Conservation (phyloP, 2,113 vertebrate species). For the Psammodynastes pulverulentus region DNA sequence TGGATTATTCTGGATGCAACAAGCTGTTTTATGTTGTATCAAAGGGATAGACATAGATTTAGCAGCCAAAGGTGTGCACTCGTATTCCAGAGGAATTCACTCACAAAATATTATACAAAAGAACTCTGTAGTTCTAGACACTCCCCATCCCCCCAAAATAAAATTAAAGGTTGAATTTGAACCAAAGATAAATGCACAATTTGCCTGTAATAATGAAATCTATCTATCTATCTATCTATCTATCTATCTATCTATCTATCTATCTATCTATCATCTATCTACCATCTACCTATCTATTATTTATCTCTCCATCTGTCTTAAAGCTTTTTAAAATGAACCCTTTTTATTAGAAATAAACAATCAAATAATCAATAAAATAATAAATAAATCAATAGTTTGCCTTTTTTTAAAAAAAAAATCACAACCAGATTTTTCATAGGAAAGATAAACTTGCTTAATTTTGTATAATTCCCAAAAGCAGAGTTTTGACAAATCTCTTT, state of each 20-base stretch:
- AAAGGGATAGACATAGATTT: not conserved
- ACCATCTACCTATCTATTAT: not conserved
- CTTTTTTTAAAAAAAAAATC: not conserved
- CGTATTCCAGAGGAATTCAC: accelerated
- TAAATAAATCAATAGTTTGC: not conserved
- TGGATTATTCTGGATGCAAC: accelerated
- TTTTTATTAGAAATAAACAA: not conserved
- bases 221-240: not conserved
- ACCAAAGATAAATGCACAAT: not conserved
- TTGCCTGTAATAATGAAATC: not conserved
- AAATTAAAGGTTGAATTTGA: not conserved
- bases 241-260: not conserved
- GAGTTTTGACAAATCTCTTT: not conserved
- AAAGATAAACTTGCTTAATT: not conserved
- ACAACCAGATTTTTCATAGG: not conserved
- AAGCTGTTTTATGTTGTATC: not conserved
- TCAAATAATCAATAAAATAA: not conserved
- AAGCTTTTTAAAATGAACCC: too few relatives aligned
- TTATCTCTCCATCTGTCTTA: not conserved
- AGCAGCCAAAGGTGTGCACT: not conserved
- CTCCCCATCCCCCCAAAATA: not conserved
- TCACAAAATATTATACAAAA: not conserved
- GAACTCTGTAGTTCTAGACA: not conserved
- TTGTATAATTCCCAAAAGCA: not conserved
- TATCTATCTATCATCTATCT: not conserved